Conservation (phyloP, 1,140 invertebrate species). For the Branchinecta lindahli region DNA sequence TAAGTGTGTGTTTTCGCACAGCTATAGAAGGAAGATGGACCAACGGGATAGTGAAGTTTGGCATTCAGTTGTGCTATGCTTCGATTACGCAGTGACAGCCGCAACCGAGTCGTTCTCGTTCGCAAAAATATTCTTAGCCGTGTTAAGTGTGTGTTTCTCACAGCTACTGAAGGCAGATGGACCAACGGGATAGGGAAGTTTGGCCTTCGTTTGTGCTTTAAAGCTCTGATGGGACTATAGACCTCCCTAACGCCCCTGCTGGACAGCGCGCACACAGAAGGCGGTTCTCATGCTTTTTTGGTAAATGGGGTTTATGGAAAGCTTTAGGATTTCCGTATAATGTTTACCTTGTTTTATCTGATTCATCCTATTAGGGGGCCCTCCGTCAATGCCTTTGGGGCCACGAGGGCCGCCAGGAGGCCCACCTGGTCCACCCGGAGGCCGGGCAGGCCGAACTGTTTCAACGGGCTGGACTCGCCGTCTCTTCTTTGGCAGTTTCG, state of each 20-base stretch:
- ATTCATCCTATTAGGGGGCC: background rate
- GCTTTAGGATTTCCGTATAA: background rate
- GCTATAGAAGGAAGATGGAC: too few relatives aligned
- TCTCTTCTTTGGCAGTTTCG: conserved; percentile 71
- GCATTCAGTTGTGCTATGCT: too few relatives aligned
- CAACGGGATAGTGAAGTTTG: too few relatives aligned
- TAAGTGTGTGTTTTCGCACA: too few relatives aligned
- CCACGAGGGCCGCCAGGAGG: conserved; percentile 34
- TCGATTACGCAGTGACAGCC: too few relatives aligned
- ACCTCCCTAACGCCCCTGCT: background rate
- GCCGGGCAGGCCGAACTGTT: conserved; percentile 46
- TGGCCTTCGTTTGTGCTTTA: background rate
- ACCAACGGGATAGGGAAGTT: background rate
- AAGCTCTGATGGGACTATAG: background rate
- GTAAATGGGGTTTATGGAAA: background rate
- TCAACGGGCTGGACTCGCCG: conserved; percentile 65
- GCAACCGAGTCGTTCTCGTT: too few relatives aligned
- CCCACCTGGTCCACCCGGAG: conserved; percentile 35
- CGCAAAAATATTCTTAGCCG: too few relatives aligned
- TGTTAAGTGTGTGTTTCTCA: too few relatives aligned
- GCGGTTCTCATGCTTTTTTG: background rate
- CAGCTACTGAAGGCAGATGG: too few relatives aligned
- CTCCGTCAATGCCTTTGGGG: conserved; percentile 21
- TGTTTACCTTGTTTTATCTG: background rate
- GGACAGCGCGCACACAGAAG: background rate